Conservation (phyloP, 2,797 vertebrate species). For the Macropodus opercularis region DNA sequence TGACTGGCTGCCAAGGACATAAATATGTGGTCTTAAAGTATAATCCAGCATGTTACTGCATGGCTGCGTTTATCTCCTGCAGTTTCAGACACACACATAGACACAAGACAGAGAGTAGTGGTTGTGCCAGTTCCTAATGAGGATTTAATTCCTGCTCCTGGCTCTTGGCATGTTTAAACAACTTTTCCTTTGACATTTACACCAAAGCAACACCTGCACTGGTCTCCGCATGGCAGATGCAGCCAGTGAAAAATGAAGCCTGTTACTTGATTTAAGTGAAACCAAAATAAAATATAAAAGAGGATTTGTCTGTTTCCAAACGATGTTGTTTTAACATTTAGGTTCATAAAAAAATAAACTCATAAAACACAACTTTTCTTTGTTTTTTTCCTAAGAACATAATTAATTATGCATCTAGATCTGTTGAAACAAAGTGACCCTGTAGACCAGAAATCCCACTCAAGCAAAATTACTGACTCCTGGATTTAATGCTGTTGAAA, state of each 20-base stretch:
- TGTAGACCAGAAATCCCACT: background rate
- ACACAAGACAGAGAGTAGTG: slow-evolving; percentile 21
- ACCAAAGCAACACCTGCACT: slow-evolving; percentile 47
- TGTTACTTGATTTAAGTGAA: slow-evolving; percentile 26
- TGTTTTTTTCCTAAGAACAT: too few relatives aligned
- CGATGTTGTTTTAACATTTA: too few relatives aligned
- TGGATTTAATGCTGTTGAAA: slow-evolving; percentile 22
- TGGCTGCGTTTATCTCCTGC: slow-evolving; percentile 27
- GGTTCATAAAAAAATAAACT: too few relatives aligned
- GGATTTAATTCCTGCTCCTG: slow-evolving; percentile 72
- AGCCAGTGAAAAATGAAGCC: slow-evolving; percentile 33
- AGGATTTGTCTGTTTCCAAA: too few relatives aligned
- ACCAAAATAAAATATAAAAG: slow-evolving; percentile 19
- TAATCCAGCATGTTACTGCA: slow-evolving; percentile 16
- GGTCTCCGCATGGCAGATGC: slow-evolving; percentile 35
- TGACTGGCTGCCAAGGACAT: slow-evolving; percentile 8
- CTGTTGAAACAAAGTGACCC: background rate
- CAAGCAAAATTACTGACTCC: background rate
- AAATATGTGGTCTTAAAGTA: slow-evolving; percentile 23
- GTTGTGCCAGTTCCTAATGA: slow-evolving; percentile 72
- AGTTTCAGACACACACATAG: background rate
- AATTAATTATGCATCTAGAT: background rate
- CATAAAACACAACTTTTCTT: too few relatives aligned
- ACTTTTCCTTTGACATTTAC: slow-evolving; percentile 10
- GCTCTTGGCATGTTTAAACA: slow-evolving; percentile 60